phyloP scores from a whole-genome alignment of 2,888 invertebrate genomes.

The Sceliomorpha sp. region DNA sequence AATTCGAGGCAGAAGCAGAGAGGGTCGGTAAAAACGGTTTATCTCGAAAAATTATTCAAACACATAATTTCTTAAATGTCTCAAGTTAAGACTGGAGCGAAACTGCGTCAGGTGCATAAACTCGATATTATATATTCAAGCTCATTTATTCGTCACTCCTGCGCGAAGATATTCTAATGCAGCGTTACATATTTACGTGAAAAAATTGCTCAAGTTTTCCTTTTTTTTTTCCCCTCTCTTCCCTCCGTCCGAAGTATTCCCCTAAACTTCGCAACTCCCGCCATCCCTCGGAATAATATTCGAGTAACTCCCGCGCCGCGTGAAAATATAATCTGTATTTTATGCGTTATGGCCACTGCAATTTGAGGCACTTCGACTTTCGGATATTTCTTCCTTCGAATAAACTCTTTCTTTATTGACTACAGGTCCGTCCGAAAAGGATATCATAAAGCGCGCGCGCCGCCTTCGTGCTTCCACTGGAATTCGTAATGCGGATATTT shows the following conservation, averaged over 20 bases:
- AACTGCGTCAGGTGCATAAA: slow-evolving; percentile 56
- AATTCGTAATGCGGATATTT: slow-evolving; percentile 5
- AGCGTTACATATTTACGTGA: slow-evolving; percentile 57
- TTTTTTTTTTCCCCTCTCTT: no score
- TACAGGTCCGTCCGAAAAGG: slow-evolving; percentile 1
- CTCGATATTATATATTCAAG: slow-evolving; percentile 44
- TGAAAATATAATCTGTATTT: slow-evolving; percentile 47
- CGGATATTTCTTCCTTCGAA: slow-evolving; percentile 24
- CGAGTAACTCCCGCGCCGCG: slow-evolving; percentile 24
- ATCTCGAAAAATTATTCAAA: slow-evolving; percentile 41
- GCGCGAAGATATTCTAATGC: slow-evolving; percentile 56
- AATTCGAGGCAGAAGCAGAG: neutral
- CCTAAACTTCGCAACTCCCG: slow-evolving; percentile 46
- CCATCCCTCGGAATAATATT: slow-evolving; percentile 38
- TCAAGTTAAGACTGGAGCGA: slow-evolving; percentile 47
- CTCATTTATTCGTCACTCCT: slow-evolving; percentile 57
- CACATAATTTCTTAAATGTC: slow-evolving; percentile 54
- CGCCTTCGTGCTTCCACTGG: neutral
- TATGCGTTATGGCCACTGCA: slow-evolving; percentile 36
- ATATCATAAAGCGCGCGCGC: slow-evolving; percentile 3
- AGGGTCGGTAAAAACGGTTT: neutral
- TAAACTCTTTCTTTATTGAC: slow-evolving; percentile 30
- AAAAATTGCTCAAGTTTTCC: slow-evolving; percentile 53
- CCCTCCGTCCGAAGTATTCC: slow-evolving; percentile 20
- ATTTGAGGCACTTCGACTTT: slow-evolving; percentile 36